These are phyloP conservation scores for Athene cunicularia DNA, from an alignment of 2,113 vertebrate genomes.

Conservation along the genomic window DNA sequence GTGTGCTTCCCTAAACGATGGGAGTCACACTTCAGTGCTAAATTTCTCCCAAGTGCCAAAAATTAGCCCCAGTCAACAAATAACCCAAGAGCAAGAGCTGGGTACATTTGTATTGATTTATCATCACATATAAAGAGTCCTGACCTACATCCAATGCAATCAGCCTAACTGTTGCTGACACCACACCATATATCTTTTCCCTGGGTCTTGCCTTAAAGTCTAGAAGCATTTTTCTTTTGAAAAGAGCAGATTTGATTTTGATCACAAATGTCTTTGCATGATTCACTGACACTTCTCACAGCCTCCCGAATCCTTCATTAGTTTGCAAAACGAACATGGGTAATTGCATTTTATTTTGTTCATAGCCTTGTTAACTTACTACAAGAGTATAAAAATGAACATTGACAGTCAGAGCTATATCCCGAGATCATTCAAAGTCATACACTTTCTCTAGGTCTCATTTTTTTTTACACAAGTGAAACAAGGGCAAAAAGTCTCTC, in stretches of 20 bases:
- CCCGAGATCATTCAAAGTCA: neutral
- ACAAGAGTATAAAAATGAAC: neutral
- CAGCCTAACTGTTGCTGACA: neutral
- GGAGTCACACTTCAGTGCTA: neutral
- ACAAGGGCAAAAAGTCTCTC: neutral
- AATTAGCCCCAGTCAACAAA: neutral
- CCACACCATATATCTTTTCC: neutral
- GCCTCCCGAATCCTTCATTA: conserved; percentile 1
- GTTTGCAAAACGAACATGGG: neutral
- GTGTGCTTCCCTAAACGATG: neutral
- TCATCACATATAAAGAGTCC: neutral
- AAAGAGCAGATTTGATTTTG: neutral
- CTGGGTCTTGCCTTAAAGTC: neutral
- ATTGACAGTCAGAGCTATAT: neutral
- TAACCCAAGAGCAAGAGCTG: neutral
- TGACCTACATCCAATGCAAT: neutral
- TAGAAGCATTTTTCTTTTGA: neutral
- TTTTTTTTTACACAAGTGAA: neutral
- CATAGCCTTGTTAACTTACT: neutral
- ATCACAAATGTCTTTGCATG: neutral
- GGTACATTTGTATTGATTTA: neutral
- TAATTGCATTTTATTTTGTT: conserved; percentile 9
- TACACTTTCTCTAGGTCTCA: neutral
- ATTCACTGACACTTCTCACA: neutral
- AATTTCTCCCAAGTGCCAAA: neutral